Base-by-base conservation (phyloP, 2,797 vertebrate genomes). In the Adrianichthys oophorus region DNA sequence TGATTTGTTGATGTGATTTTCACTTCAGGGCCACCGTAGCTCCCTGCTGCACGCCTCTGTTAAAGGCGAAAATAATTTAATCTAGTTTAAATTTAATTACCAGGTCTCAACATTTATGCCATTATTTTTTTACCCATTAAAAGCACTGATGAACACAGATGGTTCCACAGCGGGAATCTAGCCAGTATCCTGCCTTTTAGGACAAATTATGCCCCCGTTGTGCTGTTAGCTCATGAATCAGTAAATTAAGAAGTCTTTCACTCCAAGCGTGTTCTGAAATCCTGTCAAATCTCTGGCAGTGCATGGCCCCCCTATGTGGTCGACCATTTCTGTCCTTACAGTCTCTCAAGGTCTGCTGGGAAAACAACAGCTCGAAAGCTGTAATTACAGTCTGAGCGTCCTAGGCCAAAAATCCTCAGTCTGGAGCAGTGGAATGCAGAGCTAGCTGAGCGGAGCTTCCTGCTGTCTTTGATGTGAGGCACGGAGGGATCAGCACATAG, bases 391-490 rank as follows among this genome's bases (percentile, higher is more conserved):
- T 78, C 80, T 69, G 62, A 78, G 70, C 51, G 66, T 84, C 73
- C 66, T 44, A n/a, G 82, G 82, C 85, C 84, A 88, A 85, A 89
- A 90, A 89, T 89, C 85, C 82, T 74, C 78, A 80, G 85, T 85
- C 86, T 89, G 84, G 83, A 90, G 86, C 79, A 86, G 85, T 71
- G 83, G 87, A 90, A 90, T 90, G 89, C 85, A 84, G 85, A 85
- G 80, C 74, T 67, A 86, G 87, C 82, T 76, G 81, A 86, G 85
- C 85, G 75, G 84, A 85, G 85, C 81, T 87, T 79, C 80, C 81
- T 81, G 69, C 80, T 67, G 82, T 87, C 87, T 90, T 88, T 85
- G 81, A 88, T 88, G 86, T 89, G 84, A 86, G 76, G 79, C 84
- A 81, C 81, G 74, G 74, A 87, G 81, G 85, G 88, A 89, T 90